Percentiles rank a stretch among this genome's conserved stretches.
Conservation (phyloP, 2,113 vertebrate species). For the Grammomys surdaster region DNA sequence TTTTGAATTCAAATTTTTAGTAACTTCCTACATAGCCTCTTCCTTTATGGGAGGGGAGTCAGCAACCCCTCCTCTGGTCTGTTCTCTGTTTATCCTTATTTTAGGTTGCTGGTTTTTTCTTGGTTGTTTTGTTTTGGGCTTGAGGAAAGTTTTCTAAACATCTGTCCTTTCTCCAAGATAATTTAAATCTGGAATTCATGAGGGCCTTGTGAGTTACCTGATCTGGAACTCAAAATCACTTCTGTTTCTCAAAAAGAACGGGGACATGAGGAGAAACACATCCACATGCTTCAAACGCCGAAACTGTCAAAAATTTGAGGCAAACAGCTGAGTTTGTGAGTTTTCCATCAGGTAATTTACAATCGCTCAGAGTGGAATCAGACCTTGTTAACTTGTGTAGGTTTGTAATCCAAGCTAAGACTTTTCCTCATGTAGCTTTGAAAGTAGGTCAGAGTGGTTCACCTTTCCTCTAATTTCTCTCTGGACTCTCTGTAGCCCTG, state of each 20-base stretch:
- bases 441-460: slow-evolving; percentile 24
- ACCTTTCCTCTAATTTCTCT: slow-evolving; percentile 50
- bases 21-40: not conserved
- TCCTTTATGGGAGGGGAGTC: not conserved
- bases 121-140: not conserved
- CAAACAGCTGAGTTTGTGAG: not conserved
- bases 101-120: not conserved
- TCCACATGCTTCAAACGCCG: not conserved
- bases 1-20: not conserved
- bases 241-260: slow-evolving; percentile 23
- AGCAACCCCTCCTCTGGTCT: not conserved
- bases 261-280: not conserved
- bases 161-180: not conserved
- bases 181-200: not conserved
- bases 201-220: not conserved
- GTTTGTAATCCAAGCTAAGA: not conserved
- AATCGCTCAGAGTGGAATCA: not conserved
- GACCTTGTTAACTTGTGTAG: not conserved
- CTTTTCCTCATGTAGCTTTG: slow-evolving; percentile 22
- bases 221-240: slow-evolving; percentile 35
- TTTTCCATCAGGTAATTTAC: not conserved
- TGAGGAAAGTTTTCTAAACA: too few species aligned
- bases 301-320: not conserved
- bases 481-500: slow-evolving; percentile 47
- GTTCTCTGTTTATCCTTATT: not conserved